Evolutionary conservation across 1,140 invertebrate species (phyloP), one percentile per base, ranked within the genome.

Genomic region (Drosophila ironensis): DNA sequence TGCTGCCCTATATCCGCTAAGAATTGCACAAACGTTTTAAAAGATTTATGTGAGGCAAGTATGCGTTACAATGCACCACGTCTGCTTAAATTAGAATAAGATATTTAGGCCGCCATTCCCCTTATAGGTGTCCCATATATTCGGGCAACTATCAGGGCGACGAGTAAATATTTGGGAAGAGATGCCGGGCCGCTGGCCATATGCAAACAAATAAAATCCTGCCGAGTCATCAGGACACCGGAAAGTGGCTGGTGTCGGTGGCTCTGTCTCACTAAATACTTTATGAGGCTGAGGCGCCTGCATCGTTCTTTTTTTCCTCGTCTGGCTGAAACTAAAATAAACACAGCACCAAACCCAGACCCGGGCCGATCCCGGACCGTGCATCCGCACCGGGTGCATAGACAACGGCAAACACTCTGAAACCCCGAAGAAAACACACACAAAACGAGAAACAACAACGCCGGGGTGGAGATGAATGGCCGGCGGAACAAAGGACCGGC

Each of bases 371-470:
- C 27, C 27, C 11, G 11, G 28, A 33, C 28, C 28, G 28, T n/a
- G 20, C 41, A 40, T 46, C 30, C 7, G 2, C 9, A 24, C 12
- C 19, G 25, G 37, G 35, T 42, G 40, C 59, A 72, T 33, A 66
- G 53, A 66, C 64, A 70, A 69, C 24, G 45, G 57, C 75, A 71
- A 67, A 71, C 66, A 80, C 57, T 59, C 64, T 67, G 71, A 64
- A 61, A 30, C 45, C 54, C 46, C 40, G 27, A 72, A 51, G 42
- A 74, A 52, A 57, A 51, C 38, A 70, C 25, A 51, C 38, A 70
- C 25, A 35, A 45, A n/a, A 30, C 3, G 33, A 44, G 66, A 24
- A 37, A 40, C 24, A 50, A 73, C 44, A 25, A 35, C 12, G 11
- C 11, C 33, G 14, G 40, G 11, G n/a, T n/a, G 27, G 28, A 71